Base-by-base conservation (phyloP, 2,888 invertebrate species). In the Zygaena filipendulae region DNA sequence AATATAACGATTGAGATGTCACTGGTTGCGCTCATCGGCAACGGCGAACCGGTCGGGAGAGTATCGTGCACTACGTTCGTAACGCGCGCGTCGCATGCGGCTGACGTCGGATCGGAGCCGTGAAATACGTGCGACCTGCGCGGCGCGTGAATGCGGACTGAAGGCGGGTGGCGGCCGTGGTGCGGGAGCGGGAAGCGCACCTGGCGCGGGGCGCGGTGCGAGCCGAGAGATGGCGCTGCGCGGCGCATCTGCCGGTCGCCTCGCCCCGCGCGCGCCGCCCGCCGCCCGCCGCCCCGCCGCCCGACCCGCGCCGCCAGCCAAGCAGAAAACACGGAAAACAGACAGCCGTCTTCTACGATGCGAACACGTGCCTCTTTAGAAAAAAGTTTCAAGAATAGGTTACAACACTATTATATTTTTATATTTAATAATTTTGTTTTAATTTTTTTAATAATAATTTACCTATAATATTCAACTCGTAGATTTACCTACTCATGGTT, bases 71-170 rank as follows among this genome's bases (percentile, higher is more conserved):
- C 74, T 75, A 69, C 66, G 71, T 75, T 74, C 68, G 68, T 69
- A 72, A 64, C 63, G 67, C 77, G 77, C 77, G 77, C 67, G 68
- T 66, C 61, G 66, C 67, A 69, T 71, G 68, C 44, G 48, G 48
- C 45, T 52, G 49, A 52, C 60, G 58, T 62, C 57, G 52, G 54
- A 49, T 49, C 39, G 36, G 47, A 51, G 63, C 63, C 63, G 59
- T 53, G 47, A n/a, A 46, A 40, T 42, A 66, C 75, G 69, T 75
- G 59, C 53, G 37, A 39, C 61, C 63, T 50, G 59, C 60, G 47
- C 66, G 67, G 68, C 74, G 81, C 70, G 71, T 71, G 74, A 59
- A 68, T 66, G 68, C 72, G 68, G 68, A 77, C 77, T 77, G 80
- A 61, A 64, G 69, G 69, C 71, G 69, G 68, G 71, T 62, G 67